Conservation (phyloP, 2,888 invertebrate species). For the Spodoptera littoralis region DNA sequence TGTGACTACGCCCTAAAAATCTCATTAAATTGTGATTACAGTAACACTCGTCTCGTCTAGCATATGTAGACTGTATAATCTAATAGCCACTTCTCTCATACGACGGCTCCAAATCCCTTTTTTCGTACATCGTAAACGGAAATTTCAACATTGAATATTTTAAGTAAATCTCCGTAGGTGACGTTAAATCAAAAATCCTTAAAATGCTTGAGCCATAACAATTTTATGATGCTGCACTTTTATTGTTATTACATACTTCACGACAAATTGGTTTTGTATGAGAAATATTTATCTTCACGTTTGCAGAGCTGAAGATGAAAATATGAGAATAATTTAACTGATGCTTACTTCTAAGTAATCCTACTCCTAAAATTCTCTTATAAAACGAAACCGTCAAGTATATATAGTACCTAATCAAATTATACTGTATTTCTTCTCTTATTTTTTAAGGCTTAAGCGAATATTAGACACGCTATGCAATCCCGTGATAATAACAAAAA, state of each 20-base stretch:
- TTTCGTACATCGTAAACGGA: conserved; percentile 77
- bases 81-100: conserved; percentile 69
- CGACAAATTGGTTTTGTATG: conserved; percentile 69
- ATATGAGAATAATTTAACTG: conserved; percentile 35
- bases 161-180: conserved; percentile 64
- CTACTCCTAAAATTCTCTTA: no score
- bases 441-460: no score
- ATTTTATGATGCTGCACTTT: conserved; percentile 73
- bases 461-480: no score
- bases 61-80: conserved; percentile 74
- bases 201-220: conserved; percentile 64
- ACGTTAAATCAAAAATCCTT: conserved; percentile 72
- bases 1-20: conserved; percentile 64
- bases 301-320: conserved; percentile 29
- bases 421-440: no score
- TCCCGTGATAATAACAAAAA: no score
- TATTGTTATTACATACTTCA: conserved; percentile 62
- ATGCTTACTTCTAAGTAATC: not conserved
- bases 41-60: conserved; percentile 62
- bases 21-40: conserved; percentile 72
- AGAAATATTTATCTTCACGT: conserved; percentile 53
- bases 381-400: no score
- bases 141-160: conserved; percentile 69
- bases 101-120: conserved; percentile 69
- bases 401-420: no score